phyloP scores from a whole-genome alignment of 2,113 vertebrate genomes.

The Deroptyus accipitrinus region DNA sequence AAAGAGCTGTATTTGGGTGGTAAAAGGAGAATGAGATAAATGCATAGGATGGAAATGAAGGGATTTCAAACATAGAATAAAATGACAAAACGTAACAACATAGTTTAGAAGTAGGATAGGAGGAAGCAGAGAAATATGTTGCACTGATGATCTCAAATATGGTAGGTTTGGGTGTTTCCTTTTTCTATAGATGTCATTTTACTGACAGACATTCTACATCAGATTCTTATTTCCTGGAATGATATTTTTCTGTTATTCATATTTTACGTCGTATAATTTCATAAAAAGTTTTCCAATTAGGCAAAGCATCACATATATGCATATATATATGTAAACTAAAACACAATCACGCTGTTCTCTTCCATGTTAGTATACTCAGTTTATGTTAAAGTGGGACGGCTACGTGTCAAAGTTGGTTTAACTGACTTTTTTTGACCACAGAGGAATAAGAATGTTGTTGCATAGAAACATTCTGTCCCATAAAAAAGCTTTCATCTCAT shows the following conservation, averaged over 20 bases:
- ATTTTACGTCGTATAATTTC: background rate
- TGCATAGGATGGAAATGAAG: background rate
- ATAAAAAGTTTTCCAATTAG: background rate
- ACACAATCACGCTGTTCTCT: background rate
- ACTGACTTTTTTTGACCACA: background rate
- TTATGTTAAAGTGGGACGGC: background rate
- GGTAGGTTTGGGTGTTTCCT: background rate
- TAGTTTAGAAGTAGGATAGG: background rate
- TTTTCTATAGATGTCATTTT: background rate
- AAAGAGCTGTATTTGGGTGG: background rate
- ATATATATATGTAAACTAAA: fast-evolving
- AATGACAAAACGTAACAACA: background rate
- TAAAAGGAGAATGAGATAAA: background rate
- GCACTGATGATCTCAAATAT: background rate
- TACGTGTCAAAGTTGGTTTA: background rate
- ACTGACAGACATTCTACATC: background rate
- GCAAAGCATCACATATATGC: background rate
- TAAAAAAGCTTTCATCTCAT: background rate
- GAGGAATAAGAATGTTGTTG: background rate
- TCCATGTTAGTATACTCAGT: background rate
- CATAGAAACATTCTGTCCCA: background rate
- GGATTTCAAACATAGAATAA: background rate
- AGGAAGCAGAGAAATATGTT: background rate
- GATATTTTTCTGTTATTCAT: background rate
- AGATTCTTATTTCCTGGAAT: background rate